A percentile compares a stretch with the other conserved stretches of the same genome.
Evolutionary conservation across 2,113 vertebrate genomes (phyloP).

Genomic region (Brachyhypopomus occidentalis): DNA sequence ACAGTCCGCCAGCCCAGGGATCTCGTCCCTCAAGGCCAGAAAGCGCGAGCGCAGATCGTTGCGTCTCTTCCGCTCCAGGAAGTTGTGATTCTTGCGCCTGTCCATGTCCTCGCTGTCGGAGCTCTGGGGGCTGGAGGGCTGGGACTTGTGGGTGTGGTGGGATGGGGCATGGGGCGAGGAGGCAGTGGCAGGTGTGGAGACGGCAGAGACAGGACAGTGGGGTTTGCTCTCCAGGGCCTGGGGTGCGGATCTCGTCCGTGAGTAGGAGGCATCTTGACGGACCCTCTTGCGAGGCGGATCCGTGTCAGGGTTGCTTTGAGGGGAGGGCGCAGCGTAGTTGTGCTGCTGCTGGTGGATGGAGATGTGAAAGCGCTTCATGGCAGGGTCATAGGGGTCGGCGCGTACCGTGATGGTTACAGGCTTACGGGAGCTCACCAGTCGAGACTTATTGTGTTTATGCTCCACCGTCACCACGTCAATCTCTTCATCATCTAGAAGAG

Average conservation of each 20-base stretch:
- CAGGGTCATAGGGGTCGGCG: conserved; percentile 84
- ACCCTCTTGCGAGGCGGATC: conserved; percentile 71
- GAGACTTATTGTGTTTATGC: conserved; percentile 85
- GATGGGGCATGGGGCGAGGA: conserved; percentile 16
- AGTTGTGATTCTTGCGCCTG: conserved; percentile 95
- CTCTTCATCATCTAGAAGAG: conserved; percentile 78
- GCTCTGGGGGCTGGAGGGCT: conserved; percentile 74
- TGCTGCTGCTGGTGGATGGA: conserved; percentile 97
- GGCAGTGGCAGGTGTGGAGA: conserved; percentile 12
- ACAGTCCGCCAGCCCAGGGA: conserved; percentile 86
- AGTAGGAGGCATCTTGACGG: conserved; percentile 64
- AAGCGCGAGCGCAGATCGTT: conserved; percentile 94
- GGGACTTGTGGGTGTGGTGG: conserved; percentile 48
- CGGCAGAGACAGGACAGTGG: conserved; percentile 59
- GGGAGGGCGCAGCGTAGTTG: conserved; percentile 93
- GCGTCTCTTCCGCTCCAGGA: conserved; percentile 89
- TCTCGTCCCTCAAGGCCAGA: conserved; percentile 88
- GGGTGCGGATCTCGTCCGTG: conserved; percentile 56
- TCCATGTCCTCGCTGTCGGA: conserved; percentile 92
- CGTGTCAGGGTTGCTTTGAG: conserved; percentile 65
- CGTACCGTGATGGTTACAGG: conserved; percentile 91
- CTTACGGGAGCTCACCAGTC: conserved; percentile 79
- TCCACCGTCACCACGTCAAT: conserved; percentile 95
- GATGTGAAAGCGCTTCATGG: conserved; percentile 94
- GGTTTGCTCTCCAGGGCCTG: conserved; percentile 61